Evolutionary conservation across 1,140 invertebrate genomes (phyloP).

Genomic region (Agraylea sexmaculata): DNA sequence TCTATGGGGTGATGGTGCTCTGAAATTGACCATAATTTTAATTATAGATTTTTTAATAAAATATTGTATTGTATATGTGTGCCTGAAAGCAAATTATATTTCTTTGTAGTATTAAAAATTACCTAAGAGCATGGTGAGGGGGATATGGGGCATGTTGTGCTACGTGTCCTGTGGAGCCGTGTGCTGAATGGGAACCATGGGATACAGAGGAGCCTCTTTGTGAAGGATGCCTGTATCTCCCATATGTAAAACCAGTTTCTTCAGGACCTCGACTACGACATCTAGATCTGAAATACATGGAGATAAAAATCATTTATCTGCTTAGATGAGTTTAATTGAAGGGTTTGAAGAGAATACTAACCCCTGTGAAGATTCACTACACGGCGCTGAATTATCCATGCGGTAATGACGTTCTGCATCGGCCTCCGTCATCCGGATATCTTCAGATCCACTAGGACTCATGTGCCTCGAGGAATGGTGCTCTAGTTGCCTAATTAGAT

Average conservation of each 20-base stretch:
- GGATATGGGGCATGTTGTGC: conserved; percentile 32
- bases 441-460: conserved; percentile 82
- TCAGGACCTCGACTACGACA: conserved; percentile 40
- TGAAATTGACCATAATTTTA: no score
- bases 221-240: conserved; percentile 64
- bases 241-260: conserved; percentile 65
- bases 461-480: conserved; percentile 77
- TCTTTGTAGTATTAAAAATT: no score
- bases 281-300: conserved; percentile 27
- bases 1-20: conserved; percentile 39
- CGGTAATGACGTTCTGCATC: conserved; percentile 81
- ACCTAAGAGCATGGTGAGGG: conserved; percentile 35
- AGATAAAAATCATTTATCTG: conserved; percentile 28
- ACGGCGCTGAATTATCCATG: conserved; percentile 66
- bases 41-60: no score
- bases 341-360: conserved; percentile 30
- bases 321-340: conserved; percentile 31
- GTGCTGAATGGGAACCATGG: conserved; percentile 27
- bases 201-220: conserved; percentile 40
- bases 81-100: no score
- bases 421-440: conserved; percentile 82
- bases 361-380: conserved; percentile 62
- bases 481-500: conserved; percentile 80
- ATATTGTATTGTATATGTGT: no score
- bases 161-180: conserved; percentile 34